Evolutionary conservation across 1,140 invertebrate genomes (phyloP), one percentile per base, ranked within the genome.

Genomic region (Acarapis woodi): DNA sequence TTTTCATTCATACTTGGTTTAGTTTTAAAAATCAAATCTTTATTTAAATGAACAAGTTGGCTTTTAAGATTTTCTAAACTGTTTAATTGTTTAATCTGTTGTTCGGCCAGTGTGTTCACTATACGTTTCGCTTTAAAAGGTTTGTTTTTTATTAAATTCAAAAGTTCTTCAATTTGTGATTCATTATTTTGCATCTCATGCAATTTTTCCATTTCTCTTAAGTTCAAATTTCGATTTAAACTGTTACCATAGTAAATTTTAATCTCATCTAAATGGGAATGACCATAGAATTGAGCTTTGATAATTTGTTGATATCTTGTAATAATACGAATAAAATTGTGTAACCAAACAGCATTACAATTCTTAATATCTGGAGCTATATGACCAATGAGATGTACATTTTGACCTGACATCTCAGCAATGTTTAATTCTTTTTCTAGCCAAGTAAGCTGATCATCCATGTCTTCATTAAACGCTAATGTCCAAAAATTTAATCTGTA

Each of bases 81-180:
- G n/a, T n/a, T n/a, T n/a, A n/a, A n/a, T n/a, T n/a, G n/a, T n/a
- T n/a, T n/a, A n/a, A n/a, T n/a, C n/a, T n/a, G n/a, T n/a, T n/a
- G n/a, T n/a, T n/a, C n/a, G n/a, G n/a, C n/a, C n/a, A n/a, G n/a
- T n/a, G n/a, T n/a, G n/a, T n/a, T n/a, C n/a, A n/a, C n/a, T n/a
- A n/a, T n/a, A n/a, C n/a, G n/a, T n/a, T n/a, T n/a, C n/a, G n/a
- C n/a, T n/a, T n/a, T 51, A 34, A 2, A 25, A 4, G 12, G 43
- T 48, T 15, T 38, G 29, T 53, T 85, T 77, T 3, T 44, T 47
- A 8, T 34, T 35, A 41, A 61, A 58, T 42, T 59, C 60, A n/a
- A n/a, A n/a, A n/a, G n/a, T n/a, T n/a, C n/a, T n/a, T n/a, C n/a
- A n/a, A n/a, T n/a, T n/a, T n/a, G n/a, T n/a, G n/a, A n/a, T n/a